Conservation (phyloP, 1,140 invertebrate genomes). For the Euwallacea fornicatus region DNA sequence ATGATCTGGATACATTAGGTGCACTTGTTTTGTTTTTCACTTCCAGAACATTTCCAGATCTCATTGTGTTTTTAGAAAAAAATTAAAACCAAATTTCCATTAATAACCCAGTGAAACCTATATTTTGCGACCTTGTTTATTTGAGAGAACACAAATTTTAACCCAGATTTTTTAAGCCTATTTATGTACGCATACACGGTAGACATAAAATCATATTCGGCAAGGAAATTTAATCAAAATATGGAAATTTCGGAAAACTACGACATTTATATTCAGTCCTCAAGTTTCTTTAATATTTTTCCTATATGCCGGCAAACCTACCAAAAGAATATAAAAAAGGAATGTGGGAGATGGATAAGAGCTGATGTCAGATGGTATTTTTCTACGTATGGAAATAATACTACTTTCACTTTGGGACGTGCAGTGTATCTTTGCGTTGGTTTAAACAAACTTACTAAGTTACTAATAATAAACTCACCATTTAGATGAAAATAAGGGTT, state of each 20-base stretch:
- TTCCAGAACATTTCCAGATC: too few relatives aligned
- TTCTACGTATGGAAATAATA: background rate
- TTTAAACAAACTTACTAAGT: too few relatives aligned
- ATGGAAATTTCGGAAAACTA: conserved; percentile 23
- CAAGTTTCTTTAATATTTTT: conserved; percentile 31
- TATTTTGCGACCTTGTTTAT: background rate
- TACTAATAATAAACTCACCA: too few relatives aligned
- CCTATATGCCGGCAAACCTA: conserved; percentile 27
- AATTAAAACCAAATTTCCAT: background rate
- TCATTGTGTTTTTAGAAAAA: background rate
- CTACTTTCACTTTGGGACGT: too few relatives aligned
- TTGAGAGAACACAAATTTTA: background rate
- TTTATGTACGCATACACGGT: conserved; percentile 7
- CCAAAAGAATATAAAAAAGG: conserved; percentile 35
- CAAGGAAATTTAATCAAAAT: conserved; percentile 29
- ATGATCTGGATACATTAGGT: too few relatives aligned
- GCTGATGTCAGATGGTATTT: conserved; percentile 10
- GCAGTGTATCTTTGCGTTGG: too few relatives aligned
- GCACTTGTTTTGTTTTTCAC: too few relatives aligned
- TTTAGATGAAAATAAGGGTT: too few relatives aligned
- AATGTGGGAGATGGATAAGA: conserved; percentile 24
- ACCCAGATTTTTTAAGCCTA: conserved; percentile 17
- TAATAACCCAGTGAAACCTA: too few relatives aligned
- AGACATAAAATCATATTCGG: conserved; percentile 19
- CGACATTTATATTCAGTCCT: conserved; percentile 30